Base-by-base conservation (phyloP, 2,888 invertebrate genomes). In the Rotaria sp. region DNA sequence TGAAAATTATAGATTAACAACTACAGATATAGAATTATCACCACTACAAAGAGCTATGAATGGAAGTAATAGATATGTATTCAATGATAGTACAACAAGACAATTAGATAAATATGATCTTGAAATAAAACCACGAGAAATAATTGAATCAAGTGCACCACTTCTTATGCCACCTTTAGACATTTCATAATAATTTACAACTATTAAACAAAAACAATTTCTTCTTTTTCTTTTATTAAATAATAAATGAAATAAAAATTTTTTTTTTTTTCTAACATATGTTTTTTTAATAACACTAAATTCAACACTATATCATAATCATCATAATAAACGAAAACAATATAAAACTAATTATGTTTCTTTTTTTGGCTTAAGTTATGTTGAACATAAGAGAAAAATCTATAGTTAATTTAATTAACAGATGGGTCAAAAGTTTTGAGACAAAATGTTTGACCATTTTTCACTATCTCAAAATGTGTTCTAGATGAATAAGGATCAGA, bases 21-120 rank as follows among this genome's bases (percentile, higher is more conserved):
- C 3, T 67, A 7, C 5, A 7, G 8, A 0, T 38, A 3, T 5
- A 1, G 35, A 8, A 18, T 7, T 18, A 21, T 8, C 67, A 35
- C 13, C 35, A 35, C 2, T 35, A 67, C 21, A 1, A 15, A 3
- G 67, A 35, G 5, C 35, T 1, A 30, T 35, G 1, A 8, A 67
- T 35, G 21, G 11, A 35, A 15, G 2, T 35, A n/a, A n/a, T n/a
- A 5, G 18, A 67, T 2, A 5, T 21, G 11, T 4, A 35, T 15
- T 35, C 7, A 35, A 67, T 67, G 5, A 67, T 15, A 18, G 35
- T 5, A 35, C 21, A 35, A 67, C 35, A 0, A 67, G 15, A 67
- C 21, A n/a, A 67, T 67, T 67, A 67, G 67, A 67, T 67, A 67
- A 67, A 67, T 67, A 67, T 35, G 21, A 67, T 67, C 67, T 67